Percentiles rank a stretch among this genome's conserved stretches.
Evolutionary conservation across 2,113 vertebrate species (phyloP).

Genomic region (Oryzias curvinotus): DNA sequence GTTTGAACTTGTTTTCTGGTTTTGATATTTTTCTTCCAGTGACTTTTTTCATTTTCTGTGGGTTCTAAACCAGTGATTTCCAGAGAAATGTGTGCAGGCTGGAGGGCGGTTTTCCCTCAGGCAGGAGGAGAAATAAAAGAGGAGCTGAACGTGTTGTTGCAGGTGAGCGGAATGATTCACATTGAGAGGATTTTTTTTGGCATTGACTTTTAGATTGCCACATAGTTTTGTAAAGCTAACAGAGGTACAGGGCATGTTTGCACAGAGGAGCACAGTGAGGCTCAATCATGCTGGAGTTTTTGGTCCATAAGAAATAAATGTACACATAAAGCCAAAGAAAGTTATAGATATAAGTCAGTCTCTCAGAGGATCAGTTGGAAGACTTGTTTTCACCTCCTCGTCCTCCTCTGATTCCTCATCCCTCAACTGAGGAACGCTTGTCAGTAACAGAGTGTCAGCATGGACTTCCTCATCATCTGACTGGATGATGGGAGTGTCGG

Average conservation of each 20-base stretch:
- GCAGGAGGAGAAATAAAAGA: not conserved
- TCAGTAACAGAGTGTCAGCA: slow-evolving; percentile 76
- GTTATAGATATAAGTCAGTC: slow-evolving; percentile 11
- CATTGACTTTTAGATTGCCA: no score
- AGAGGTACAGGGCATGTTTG: no score
- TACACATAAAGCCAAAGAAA: not conserved
- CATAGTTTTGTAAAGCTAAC: not conserved
- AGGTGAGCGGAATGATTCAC: not conserved
- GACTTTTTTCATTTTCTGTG: not conserved
- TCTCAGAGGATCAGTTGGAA: slow-evolving; percentile 33
- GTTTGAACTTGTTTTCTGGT: no score
- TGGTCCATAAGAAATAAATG: slow-evolving; percentile 2
- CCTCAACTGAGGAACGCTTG: slow-evolving; percentile 54
- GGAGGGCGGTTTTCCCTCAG: not conserved
- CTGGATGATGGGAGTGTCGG: slow-evolving; percentile 85
- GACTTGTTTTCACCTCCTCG: slow-evolving; percentile 53
- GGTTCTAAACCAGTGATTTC: not conserved
- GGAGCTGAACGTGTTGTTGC: slow-evolving; percentile 1
- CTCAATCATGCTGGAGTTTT: slow-evolving; percentile 38
- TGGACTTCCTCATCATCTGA: slow-evolving; percentile 87
- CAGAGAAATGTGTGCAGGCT: not conserved
- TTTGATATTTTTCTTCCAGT: not conserved
- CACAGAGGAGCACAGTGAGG: slow-evolving; percentile 11
- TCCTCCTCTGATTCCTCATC: slow-evolving; percentile 72
- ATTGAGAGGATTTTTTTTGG: no score